Percentiles rank a stretch among this genome's conserved stretches.
Evolutionary conservation across 2,113 vertebrate species (phyloP).

Genomic region (Tyrannus savana): DNA sequence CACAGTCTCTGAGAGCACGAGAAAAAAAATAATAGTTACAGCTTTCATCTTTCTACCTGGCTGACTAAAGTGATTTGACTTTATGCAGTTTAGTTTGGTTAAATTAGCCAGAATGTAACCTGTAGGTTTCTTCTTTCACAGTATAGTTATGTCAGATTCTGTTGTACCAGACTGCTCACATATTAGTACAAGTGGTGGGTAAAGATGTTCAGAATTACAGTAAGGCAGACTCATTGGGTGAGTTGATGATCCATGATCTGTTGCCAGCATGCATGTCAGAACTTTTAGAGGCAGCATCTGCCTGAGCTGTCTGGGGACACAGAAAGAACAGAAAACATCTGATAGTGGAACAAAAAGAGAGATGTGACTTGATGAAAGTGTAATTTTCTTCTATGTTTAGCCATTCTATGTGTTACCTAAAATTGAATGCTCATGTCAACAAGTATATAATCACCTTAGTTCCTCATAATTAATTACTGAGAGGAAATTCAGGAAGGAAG

Average conservation of each 20-base stretch:
- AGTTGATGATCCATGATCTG: constrained; percentile 28
- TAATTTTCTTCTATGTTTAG: not conserved
- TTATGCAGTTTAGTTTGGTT: not conserved
- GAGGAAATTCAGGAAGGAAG: not conserved
- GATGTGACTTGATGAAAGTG: not conserved
- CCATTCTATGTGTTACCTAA: not conserved
- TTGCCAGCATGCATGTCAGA: not conserved
- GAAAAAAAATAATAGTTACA: not conserved
- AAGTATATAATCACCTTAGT: not conserved
- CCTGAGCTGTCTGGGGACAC: not conserved
- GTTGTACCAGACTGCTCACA: not conserved
- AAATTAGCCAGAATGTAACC: not conserved
- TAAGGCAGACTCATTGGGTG: not conserved
- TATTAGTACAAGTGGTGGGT: not conserved
- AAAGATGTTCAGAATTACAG: not conserved
- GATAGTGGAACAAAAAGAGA: not conserved
- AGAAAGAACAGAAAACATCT: not conserved
- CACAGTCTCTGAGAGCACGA: not conserved
- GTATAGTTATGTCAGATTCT: not conserved
- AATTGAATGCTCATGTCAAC: not conserved
- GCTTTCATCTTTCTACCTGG: not conserved
- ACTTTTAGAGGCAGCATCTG: constrained; percentile 30
- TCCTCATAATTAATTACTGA: not conserved
- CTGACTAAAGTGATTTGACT: not conserved
- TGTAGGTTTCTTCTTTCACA: not conserved